Base-by-base conservation (phyloP, 2,113 vertebrate species). In the Clupea harengus region DNA sequence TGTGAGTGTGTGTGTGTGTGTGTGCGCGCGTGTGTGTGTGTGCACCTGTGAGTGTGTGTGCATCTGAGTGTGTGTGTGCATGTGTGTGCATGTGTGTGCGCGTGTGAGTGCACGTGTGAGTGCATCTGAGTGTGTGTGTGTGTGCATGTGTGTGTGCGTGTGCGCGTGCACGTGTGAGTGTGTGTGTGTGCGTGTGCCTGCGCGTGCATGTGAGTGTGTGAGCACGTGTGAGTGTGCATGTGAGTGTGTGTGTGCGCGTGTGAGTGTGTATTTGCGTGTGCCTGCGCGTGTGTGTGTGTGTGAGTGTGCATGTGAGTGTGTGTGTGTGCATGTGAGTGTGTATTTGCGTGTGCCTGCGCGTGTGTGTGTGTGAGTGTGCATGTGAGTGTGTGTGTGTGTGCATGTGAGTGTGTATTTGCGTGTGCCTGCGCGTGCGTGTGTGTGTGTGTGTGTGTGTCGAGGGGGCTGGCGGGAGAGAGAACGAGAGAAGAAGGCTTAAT, bases 371-470 rank as follows among this genome's bases (percentile, higher is more conserved):
- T 17, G 80, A 6, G 39, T 81, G 39, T 20, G 39, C 18, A 45
- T 45, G 81, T 81, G 81, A 22, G 45, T 47, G 81, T 22, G 44
- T 81, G 45, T 81, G 45, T 47, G 80, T 44, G 80, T 81, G 32
- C 45, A 11, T 44, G 46, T 49, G 81, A 2, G 45, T 82, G 81
- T 49, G 45, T 22, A 8, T 28, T 1, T 72, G 7, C 25, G 5
- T 28, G 0, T 72, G 25, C 10, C 7, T 72, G 64, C 32, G 22
- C 32, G 64, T 72, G 64, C 32, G 64, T n/a, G 22, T 67, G 60
- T 67, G 60, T 67, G 60, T 67, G 60, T 67, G 4, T 67, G 60
- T 67, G 60, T 67, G 60, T 28, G 57, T 60, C 13, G 22, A 28
- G 22, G 11, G 22, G 6, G 60, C 25, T 5, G 28, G 64, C 7